Evolutionary conservation across 2,797 vertebrate genomes (phyloP).

Genomic region (Prunella strophiata): DNA sequence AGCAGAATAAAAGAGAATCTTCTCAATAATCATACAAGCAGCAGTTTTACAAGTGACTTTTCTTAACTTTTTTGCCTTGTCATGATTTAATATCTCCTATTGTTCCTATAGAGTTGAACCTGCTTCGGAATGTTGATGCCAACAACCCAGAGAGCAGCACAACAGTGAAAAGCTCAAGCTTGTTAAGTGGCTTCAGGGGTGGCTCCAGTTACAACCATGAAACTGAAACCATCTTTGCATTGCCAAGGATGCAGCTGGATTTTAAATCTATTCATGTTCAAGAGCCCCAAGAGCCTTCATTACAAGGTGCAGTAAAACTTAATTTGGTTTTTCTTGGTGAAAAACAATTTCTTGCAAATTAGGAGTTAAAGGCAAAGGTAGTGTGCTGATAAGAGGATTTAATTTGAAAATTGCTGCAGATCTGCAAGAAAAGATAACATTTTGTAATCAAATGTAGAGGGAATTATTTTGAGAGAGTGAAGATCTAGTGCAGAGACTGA

Average conservation of each 20-base stretch:
- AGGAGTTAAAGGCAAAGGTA: background rate
- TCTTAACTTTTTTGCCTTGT: background rate
- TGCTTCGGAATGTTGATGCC: conserved; percentile 94
- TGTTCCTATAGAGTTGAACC: conserved; percentile 86
- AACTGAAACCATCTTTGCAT: conserved; percentile 96
- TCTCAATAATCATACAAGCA: background rate
- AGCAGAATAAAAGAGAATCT: background rate
- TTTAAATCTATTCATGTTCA: conserved; percentile 98
- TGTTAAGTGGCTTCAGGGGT: conserved; percentile 92
- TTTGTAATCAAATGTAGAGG: background rate
- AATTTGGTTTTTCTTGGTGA: background rate
- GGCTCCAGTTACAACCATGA: conserved; percentile 97
- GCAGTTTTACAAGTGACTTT: background rate
- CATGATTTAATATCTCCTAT: background rate
- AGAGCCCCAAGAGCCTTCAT: conserved; percentile 91
- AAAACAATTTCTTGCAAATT: background rate
- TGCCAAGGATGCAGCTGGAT: conserved; percentile 98
- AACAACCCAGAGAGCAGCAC: conserved; percentile 89
- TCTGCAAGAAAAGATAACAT: background rate
- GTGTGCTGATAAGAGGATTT: background rate
- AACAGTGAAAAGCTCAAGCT: conserved; percentile 89
- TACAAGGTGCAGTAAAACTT: conserved; percentile 82
- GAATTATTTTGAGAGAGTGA: background rate
- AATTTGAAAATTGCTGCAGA: background rate
- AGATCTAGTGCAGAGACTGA: background rate